phyloP scores from a whole-genome alignment of 2,113 vertebrate species.

The Triplophysa siluroides region DNA sequence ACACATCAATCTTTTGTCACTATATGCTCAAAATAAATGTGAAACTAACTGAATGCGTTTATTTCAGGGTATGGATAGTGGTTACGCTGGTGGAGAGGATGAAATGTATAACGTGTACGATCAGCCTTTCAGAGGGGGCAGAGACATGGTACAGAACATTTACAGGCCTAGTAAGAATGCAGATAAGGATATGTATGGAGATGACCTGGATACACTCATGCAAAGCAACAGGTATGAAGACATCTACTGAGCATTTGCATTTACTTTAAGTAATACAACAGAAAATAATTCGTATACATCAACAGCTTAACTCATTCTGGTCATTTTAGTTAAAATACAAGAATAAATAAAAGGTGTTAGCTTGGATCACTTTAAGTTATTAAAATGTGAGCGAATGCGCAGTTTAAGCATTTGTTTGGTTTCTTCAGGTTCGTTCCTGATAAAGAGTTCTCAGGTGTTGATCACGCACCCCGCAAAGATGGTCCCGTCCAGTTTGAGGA shows the following conservation, averaged over 20 bases:
- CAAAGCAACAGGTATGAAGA: conserved; percentile 82
- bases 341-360: neutral
- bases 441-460: conserved; percentile 90
- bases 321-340: neutral
- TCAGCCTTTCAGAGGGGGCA: conserved; percentile 88
- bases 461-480: conserved; percentile 86
- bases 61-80: conserved; percentile 93
- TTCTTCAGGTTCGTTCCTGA: conserved; percentile 89
- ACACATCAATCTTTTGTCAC: no score
- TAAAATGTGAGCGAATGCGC: no score
- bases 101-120: conserved; percentile 96
- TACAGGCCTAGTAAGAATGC: conserved; percentile 93
- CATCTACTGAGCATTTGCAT: neutral
- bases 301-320: no score
- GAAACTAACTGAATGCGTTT: neutral
- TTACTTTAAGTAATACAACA: neutral
- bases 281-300: no score
- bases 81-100: conserved; percentile 94
- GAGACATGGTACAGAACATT: conserved; percentile 93
- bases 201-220: conserved; percentile 91
- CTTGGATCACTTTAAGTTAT: no score
- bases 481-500: conserved; percentile 97
- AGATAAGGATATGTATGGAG: conserved; percentile 90
- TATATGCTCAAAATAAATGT: neutral
- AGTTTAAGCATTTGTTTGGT: neutral